Percentiles rank a stretch among this genome's conserved stretches.
Conservation (phyloP, 2,797 vertebrate species). For the Notolepis coatsorum region DNA sequence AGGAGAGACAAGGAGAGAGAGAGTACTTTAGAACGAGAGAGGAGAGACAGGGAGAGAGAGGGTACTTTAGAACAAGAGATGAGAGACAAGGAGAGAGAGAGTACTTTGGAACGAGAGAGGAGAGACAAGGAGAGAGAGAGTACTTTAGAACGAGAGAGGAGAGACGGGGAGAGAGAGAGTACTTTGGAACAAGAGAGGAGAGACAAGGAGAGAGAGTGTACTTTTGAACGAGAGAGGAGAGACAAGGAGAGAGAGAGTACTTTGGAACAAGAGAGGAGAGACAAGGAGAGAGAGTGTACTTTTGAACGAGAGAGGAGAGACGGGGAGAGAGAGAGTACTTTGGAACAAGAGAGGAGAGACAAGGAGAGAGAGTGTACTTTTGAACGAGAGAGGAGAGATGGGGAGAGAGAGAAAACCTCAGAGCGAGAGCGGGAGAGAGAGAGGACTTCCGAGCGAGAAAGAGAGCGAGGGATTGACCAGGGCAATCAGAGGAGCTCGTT, state of each 20-base stretch:
- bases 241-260: too few species aligned
- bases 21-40: conserved; percentile 2
- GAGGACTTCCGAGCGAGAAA: conserved; percentile 60
- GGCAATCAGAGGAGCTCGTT: conserved; percentile 67
- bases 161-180: conserved; percentile 49
- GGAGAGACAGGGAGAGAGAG: conserved; percentile 51
- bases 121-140: too few species aligned
- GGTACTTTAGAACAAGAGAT: conserved; percentile 71
- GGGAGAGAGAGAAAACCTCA: too few species aligned
- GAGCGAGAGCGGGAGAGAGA: conserved; percentile 41
- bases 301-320: conserved; percentile 19
- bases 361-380: too few species aligned
- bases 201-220: too few species aligned
- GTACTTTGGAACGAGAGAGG: too few species aligned
- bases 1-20: too few species aligned
- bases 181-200: conserved; percentile 74
- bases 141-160: conserved; percentile 4
- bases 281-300: too few species aligned
- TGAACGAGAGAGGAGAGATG: too few species aligned
- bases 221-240: too few species aligned
- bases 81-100: too few species aligned
- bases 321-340: conserved; percentile 48
- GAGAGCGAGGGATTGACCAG: conserved; percentile 73
- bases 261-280: too few species aligned
- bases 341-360: conserved; percentile 78